Evolutionary conservation across 2,888 invertebrate species (phyloP).

Genomic region (Fragum fragum): DNA sequence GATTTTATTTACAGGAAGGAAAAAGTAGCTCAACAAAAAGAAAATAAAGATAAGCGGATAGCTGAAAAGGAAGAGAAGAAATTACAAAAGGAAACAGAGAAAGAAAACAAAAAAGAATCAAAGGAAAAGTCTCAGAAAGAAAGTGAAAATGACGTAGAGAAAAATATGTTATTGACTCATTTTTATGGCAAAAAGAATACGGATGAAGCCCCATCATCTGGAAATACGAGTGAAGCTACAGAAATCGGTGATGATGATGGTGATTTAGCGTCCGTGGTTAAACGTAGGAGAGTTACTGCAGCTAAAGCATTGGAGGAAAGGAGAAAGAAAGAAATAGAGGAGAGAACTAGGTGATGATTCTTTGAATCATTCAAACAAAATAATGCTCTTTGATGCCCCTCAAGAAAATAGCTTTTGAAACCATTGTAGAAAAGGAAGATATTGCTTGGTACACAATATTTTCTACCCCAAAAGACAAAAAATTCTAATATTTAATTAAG

Average conservation of each 20-base stretch:
- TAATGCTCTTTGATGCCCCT: too few species aligned
- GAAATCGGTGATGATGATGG: conserved; percentile 72
- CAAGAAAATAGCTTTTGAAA: too few species aligned
- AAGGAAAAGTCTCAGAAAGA: not conserved
- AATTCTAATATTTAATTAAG: too few species aligned
- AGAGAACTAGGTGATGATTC: conserved; percentile 63
- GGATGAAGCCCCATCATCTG: conserved; percentile 53
- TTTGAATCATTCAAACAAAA: too few species aligned
- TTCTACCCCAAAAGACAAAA: too few species aligned
- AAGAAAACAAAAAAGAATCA: conserved; percentile 40
- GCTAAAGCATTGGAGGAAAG: conserved; percentile 82
- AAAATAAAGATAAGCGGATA: conserved; percentile 58
- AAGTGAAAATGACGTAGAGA: conserved; percentile 23
- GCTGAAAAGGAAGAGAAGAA: conserved; percentile 68
- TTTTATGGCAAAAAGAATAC: conserved; percentile 81
- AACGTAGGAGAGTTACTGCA: conserved; percentile 80
- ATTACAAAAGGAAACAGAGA: conserved; percentile 32
- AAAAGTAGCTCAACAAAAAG: conserved; percentile 79
- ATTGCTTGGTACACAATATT: too few species aligned
- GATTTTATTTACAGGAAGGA: conserved; percentile 71
- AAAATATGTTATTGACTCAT: conserved; percentile 67
- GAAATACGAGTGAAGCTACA: conserved; percentile 62
- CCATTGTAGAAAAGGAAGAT: too few species aligned
- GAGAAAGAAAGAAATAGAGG: conserved; percentile 77
- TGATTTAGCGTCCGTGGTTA: conserved; percentile 81